Evolutionary conservation across 2,797 vertebrate genomes (phyloP).

Genomic region (Enteromius fasciolatus): DNA sequence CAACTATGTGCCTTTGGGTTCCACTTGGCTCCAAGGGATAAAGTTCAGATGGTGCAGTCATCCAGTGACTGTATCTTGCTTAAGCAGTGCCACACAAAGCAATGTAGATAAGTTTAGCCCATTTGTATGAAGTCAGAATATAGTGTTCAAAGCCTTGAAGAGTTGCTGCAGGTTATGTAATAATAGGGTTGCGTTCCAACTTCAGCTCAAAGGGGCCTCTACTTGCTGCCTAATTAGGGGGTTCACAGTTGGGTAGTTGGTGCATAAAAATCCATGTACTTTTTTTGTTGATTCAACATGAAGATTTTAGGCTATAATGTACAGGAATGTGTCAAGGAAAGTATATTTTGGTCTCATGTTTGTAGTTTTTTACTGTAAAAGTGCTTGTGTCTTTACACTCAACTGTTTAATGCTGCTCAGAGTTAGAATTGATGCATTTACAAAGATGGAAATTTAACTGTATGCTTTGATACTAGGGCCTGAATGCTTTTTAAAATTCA

Average conservation of each 20-base stretch:
- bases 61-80: neutral
- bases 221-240: conserved; percentile 14
- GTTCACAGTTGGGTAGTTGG: neutral
- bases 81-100: neutral
- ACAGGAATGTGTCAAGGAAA: neutral
- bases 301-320: neutral
- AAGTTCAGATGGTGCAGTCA: conserved; percentile 42
- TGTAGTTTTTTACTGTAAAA: neutral
- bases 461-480: neutral
- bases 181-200: conserved; percentile 30
- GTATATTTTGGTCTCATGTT: neutral
- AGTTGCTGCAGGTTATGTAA: conserved; percentile 46
- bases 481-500: neutral
- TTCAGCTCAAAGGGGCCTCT: conserved; percentile 15
- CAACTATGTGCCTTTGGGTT: neutral
- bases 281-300: neutral
- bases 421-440: neutral
- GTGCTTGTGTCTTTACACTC: neutral
- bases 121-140: neutral
- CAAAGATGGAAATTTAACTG: neutral
- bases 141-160: neutral
- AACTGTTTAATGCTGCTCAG: neutral
- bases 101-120: neutral
- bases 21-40: conserved; percentile 40
- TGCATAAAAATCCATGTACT: neutral